Conservation (phyloP, 2,888 invertebrate species). For the Hymenopus coronatus region DNA sequence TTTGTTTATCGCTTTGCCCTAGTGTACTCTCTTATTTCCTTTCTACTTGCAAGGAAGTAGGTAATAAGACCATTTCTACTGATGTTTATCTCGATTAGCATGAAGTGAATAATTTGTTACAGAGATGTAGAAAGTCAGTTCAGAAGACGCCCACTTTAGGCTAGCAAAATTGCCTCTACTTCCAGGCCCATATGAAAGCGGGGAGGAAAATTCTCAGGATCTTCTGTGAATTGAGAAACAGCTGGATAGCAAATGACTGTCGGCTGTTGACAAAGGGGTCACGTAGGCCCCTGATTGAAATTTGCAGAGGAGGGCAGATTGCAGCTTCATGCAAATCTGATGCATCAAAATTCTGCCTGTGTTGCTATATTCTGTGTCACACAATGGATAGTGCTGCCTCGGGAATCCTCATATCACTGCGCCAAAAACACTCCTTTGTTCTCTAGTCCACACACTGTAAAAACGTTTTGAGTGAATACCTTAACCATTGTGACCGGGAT, state of each 20-base stretch:
- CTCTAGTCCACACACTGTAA: background rate
- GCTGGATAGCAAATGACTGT: background rate
- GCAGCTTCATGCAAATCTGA: background rate
- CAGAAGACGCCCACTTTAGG: no score
- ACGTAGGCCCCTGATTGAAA: background rate
- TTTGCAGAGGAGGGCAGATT: background rate
- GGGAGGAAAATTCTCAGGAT: background rate
- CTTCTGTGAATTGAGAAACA: background rate
- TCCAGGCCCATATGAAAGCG: no score
- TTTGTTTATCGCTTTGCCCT: no score
- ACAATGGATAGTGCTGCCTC: background rate
- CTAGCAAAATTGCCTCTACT: no score
- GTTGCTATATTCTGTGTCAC: background rate
- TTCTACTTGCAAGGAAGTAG: no score
- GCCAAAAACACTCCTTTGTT: background rate
- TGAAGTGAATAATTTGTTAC: no score
- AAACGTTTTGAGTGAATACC: no score
- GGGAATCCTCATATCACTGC: background rate
- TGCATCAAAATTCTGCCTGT: background rate
- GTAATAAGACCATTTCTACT: no score
- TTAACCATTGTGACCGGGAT: no score
- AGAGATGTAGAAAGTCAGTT: no score
- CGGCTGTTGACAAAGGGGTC: background rate
- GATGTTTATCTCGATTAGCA: no score
- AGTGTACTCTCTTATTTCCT: no score